A percentile compares a stretch with the other conserved stretches of the same genome.
Conservation (phyloP, 1,140 invertebrate genomes). For the Cyphomyrmex costatus region DNA sequence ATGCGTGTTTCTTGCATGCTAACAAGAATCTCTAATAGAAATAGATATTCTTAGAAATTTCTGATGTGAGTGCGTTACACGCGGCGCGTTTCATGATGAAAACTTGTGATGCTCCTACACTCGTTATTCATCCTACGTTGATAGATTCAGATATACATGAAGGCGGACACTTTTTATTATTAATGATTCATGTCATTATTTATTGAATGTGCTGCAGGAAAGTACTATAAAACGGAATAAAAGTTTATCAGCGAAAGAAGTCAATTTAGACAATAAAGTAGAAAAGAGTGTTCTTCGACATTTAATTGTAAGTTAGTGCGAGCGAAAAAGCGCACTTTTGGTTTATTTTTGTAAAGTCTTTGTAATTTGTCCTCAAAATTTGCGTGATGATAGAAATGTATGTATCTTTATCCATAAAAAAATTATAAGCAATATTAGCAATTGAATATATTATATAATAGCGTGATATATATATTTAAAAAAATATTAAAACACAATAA, state of each 20-base stretch:
- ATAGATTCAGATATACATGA: constrained; percentile 6
- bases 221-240: not conserved
- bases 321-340: not conserved
- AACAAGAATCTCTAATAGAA: constrained; percentile 65
- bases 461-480: not conserved
- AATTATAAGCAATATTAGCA: too few species aligned
- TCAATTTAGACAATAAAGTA: not conserved
- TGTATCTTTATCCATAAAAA: too few species aligned
- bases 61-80: not conserved
- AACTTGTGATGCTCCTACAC: constrained; percentile 25
- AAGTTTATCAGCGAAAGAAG: not conserved
- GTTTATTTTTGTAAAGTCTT: not conserved
- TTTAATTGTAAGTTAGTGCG: not conserved
- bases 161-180: constrained; percentile 6
- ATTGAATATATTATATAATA: too few species aligned
- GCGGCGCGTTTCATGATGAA: constrained; percentile 41
- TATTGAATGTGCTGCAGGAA: not conserved
- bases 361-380: not conserved
- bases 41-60: constrained; percentile 50
- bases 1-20: constrained; percentile 45
- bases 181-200: constrained; percentile 5
- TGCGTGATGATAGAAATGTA: not conserved
- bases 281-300: not conserved
- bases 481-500: not conserved
- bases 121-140: constrained; percentile 43